These are phyloP conservation scores for Hippoglossus stenolepis DNA, from an alignment of 2,113 vertebrate genomes.

Conservation along the genomic window DNA sequence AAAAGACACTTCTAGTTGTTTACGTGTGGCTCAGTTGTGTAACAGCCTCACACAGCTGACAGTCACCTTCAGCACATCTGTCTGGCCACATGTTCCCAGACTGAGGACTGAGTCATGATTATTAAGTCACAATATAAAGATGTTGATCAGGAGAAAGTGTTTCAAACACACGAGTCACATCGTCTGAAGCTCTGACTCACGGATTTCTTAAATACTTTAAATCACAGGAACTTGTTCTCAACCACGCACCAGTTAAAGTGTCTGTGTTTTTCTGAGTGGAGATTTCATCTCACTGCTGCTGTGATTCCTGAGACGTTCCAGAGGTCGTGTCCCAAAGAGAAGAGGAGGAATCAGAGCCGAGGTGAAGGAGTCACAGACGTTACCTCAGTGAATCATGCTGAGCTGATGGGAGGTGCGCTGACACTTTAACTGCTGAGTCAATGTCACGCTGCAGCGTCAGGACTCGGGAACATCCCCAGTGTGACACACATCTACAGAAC, in stretches of 20 bases:
- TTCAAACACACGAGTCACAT: background rate
- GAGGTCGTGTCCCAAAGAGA: constrained; percentile 6
- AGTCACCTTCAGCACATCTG: too few relatives aligned
- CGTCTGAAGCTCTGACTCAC: too few relatives aligned
- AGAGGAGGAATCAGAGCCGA: background rate
- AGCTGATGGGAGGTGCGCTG: background rate
- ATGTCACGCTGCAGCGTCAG: background rate
- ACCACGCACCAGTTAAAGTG: background rate
- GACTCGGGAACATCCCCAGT: constrained; percentile 5
- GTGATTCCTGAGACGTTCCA: background rate
- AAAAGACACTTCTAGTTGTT: too few relatives aligned
- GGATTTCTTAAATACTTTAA: background rate
- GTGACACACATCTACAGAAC: background rate
- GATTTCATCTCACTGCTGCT: too few relatives aligned
- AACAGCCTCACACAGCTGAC: too few relatives aligned
- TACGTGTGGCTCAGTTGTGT: too few relatives aligned
- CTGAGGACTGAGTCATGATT: too few relatives aligned
- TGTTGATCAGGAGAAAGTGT: too few relatives aligned
- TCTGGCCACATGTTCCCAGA: too few relatives aligned
- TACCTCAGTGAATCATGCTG: background rate
- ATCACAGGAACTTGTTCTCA: background rate
- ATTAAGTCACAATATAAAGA: too few relatives aligned
- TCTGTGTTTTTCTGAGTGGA: too few relatives aligned
- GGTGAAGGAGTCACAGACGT: background rate
- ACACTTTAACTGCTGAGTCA: constrained; percentile 18